phyloP scores from a whole-genome alignment of 1,140 invertebrate genomes.

The Orius laevigatus region DNA sequence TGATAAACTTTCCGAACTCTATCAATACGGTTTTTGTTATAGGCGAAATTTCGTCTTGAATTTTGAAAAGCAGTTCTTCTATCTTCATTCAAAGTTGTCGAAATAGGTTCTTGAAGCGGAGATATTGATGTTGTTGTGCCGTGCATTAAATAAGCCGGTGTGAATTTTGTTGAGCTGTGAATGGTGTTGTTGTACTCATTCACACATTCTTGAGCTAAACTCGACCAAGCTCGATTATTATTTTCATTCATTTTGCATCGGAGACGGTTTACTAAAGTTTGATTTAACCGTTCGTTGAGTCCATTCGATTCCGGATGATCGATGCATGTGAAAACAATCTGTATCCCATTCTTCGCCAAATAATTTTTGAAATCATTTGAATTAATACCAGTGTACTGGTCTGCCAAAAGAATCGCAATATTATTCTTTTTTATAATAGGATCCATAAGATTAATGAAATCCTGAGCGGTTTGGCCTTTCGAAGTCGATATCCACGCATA shows the following conservation, averaged over 20 bases:
- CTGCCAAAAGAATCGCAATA: conserved; percentile 17
- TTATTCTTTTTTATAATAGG: conserved; percentile 11
- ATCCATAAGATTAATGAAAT: too few relatives aligned
- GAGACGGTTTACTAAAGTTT: background rate
- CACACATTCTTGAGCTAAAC: background rate
- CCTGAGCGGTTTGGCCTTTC: conserved; percentile 10
- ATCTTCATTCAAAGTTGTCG: too few relatives aligned
- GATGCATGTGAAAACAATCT: background rate
- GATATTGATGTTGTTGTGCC: too few relatives aligned
- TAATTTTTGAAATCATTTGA: conserved; percentile 14
- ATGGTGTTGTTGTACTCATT: background rate
- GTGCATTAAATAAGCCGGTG: background rate
- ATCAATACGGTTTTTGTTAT: too few relatives aligned
- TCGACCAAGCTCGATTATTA: background rate
- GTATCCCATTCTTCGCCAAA: background rate
- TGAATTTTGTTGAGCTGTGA: background rate
- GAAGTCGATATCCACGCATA: conserved; percentile 18
- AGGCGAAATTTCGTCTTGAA: too few relatives aligned
- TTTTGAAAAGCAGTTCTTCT: too few relatives aligned
- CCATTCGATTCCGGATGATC: background rate
- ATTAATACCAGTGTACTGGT: conserved; percentile 22
- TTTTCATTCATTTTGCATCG: conserved; percentile 4
- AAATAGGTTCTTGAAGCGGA: too few relatives aligned
- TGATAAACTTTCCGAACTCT: too few relatives aligned
- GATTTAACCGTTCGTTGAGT: conserved; percentile 8